Percentiles rank a stretch among this genome's conserved stretches.
Conservation (phyloP, 92 coral and sea anemone species). For the Nematostella vectensis region DNA sequence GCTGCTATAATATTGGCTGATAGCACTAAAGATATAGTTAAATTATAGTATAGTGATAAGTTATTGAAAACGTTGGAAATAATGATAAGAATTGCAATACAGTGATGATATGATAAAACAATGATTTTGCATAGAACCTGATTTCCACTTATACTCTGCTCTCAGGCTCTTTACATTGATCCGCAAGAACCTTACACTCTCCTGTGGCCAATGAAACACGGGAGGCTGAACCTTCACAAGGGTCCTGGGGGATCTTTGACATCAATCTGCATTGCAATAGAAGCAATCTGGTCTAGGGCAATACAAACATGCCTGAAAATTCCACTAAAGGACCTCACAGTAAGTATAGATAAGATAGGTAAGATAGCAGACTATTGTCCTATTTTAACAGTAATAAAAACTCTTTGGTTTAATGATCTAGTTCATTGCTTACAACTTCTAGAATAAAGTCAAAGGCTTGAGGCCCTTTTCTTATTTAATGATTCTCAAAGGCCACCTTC, state of each 20-base stretch:
- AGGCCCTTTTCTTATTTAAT: no score
- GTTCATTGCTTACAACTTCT: no score
- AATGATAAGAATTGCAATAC: no score
- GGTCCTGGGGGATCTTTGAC: conserved; percentile 89
- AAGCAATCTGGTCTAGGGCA: conserved; percentile 85
- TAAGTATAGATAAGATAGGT: conserved; percentile 22
- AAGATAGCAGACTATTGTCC: not conserved
- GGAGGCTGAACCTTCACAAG: conserved; percentile 74
- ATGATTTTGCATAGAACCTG: no score
- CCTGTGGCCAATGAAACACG: conserved; percentile 95
- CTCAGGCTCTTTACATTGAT: conserved; percentile 74
- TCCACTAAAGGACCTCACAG: conserved; percentile 73
- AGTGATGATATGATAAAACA: no score
- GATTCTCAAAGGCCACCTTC: no score
- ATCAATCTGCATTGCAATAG: conserved; percentile 83
- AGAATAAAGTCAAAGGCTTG: no score
- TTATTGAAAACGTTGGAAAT: no score
- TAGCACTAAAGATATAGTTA: no score
- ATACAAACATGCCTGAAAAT: conserved; percentile 75
- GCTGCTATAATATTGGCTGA: no score
- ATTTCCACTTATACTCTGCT: not conserved
- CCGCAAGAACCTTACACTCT: conserved; percentile 76
- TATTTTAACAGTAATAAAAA: not conserved
- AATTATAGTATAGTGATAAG: no score
- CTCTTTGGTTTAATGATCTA: no score